phyloP scores from a whole-genome alignment of 2,113 vertebrate species.

The Hyaena hyaena region DNA sequence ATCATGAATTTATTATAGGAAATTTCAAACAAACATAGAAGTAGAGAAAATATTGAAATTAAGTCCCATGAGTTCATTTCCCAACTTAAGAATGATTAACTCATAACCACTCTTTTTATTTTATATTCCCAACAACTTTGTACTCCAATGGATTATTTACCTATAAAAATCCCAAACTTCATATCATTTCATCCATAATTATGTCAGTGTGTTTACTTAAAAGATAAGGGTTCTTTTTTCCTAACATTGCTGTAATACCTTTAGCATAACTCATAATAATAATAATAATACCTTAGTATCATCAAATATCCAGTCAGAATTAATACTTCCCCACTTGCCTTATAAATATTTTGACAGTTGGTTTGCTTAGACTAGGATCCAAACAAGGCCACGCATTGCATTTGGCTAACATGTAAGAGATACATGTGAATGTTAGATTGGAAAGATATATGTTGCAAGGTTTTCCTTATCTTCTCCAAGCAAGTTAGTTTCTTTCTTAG shows the following conservation, averaged over 20 bases:
- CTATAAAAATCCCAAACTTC: not conserved
- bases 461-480: not conserved
- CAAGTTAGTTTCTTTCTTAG: not conserved
- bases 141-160: not conserved
- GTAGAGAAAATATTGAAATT: not conserved
- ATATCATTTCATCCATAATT: not conserved
- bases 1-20: not conserved
- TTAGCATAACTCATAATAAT: constrained; percentile 30
- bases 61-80: not conserved
- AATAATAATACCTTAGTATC: constrained; percentile 7
- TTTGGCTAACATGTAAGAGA: not conserved
- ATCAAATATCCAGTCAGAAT: constrained; percentile 12
- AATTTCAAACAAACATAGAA: constrained; percentile 31
- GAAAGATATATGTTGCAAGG: not conserved
- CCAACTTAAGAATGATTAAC: not conserved
- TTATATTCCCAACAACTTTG: not conserved
- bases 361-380: constrained; percentile 13
- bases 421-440: not conserved
- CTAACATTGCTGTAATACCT: not conserved
- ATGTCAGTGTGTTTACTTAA: constrained; percentile 31
- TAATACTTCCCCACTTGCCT: constrained; percentile 27
- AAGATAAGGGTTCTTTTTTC: constrained; percentile 45
- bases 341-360: constrained; percentile 64
- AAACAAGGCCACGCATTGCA: not conserved
- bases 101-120: not conserved